phyloP scores from a whole-genome alignment of 2,113 vertebrate genomes.

The Poeciliopsis prolifica region DNA sequence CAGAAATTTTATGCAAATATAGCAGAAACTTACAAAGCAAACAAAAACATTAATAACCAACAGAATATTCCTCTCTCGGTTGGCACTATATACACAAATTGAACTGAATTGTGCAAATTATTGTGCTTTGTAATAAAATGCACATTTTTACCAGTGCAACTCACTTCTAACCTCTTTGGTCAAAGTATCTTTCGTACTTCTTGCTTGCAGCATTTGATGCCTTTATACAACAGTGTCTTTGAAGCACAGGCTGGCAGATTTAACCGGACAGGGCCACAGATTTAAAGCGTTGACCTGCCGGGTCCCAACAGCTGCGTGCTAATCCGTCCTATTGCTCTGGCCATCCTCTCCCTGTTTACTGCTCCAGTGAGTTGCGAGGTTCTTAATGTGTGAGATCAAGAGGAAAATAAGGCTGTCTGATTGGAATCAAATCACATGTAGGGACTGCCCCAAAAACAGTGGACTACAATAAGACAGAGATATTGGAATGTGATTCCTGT shows the following conservation, averaged over 20 bases:
- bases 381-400: conserved; percentile 77
- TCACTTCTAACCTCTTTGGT: conserved; percentile 19
- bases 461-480: conserved; percentile 70
- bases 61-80: too few species aligned
- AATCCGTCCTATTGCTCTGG: conserved; percentile 67
- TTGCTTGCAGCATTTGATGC: conserved; percentile 42
- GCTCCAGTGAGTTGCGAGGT: conserved; percentile 69
- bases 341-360: conserved; percentile 55
- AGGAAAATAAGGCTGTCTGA: conserved; percentile 79
- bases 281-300: conserved; percentile 71
- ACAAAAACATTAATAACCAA: too few species aligned
- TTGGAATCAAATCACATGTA: conserved; percentile 77
- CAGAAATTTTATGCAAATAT: neutral
- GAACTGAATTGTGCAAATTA: neutral
- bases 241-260: conserved; percentile 66
- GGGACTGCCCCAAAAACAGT: conserved; percentile 62
- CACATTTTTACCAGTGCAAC: conserved; percentile 23
- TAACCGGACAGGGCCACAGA: conserved; percentile 63
- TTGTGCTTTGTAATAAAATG: conserved; percentile 15
- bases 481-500: conserved; percentile 81
- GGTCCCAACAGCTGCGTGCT: conserved; percentile 68
- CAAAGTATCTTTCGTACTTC: neutral
- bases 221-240: conserved; percentile 47
- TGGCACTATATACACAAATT: too few species aligned
- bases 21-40: too few species aligned